Evolutionary conservation across 1,140 invertebrate species (phyloP).

Genomic region (Cydia pomonella): DNA sequence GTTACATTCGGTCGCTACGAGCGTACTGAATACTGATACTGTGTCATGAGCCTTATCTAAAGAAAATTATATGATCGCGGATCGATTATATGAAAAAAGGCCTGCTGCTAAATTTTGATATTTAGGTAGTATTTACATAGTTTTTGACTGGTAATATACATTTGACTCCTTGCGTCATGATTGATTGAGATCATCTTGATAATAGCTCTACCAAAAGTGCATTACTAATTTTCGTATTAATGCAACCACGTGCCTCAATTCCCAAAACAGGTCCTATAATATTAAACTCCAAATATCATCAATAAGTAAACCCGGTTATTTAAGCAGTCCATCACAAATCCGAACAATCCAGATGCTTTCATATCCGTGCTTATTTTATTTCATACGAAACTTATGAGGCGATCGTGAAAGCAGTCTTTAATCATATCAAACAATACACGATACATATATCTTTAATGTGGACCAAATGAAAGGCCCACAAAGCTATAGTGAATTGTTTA

Average conservation of each 20-base stretch:
- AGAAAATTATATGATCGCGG: too few species aligned
- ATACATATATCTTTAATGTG: constrained; percentile 31
- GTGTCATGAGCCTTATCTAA: too few species aligned
- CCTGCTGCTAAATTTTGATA: too few species aligned
- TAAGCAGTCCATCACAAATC: constrained; percentile 15
- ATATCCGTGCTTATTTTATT: constrained; percentile 16
- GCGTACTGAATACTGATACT: too few species aligned
- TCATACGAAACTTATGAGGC: constrained; percentile 24
- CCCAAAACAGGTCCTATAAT: background rate
- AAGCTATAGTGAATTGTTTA: constrained; percentile 46
- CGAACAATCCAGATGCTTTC: constrained; percentile 7
- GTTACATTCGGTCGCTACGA: too few species aligned
- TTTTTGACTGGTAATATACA: too few species aligned
- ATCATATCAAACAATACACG: constrained; percentile 30
- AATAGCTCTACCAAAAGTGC: too few species aligned
- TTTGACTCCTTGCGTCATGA: too few species aligned
- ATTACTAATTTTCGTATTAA: background rate
- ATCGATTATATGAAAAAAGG: too few species aligned
- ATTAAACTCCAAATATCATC: background rate
- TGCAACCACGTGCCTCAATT: background rate
- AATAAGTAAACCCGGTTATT: background rate
- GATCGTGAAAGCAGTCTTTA: constrained; percentile 30
- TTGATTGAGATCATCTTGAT: too few species aligned
- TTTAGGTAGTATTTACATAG: too few species aligned
- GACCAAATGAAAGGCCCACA: constrained; percentile 44